A percentile compares a stretch with the other conserved stretches of the same genome.
phyloP scores from a whole-genome alignment of 2,113 vertebrate genomes.

The Agelaius tricolor region DNA sequence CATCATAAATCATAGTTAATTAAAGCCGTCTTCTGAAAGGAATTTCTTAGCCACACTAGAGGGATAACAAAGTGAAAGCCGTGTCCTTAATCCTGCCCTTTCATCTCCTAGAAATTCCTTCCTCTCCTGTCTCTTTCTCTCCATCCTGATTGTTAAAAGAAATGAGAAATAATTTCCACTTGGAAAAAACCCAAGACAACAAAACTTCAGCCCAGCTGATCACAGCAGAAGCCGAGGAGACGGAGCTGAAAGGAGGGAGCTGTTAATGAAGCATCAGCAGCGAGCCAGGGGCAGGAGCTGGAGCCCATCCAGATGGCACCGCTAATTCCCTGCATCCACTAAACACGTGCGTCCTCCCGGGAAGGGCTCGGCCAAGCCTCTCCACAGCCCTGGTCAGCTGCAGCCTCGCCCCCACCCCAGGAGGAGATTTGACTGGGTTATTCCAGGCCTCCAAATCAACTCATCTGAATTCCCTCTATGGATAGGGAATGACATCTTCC shows the following conservation, averaged over 20 bases:
- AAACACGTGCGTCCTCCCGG: neutral
- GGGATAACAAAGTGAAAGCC: constrained; percentile 28
- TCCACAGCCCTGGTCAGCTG: neutral
- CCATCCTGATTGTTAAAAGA: constrained; percentile 40
- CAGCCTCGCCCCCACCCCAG: neutral
- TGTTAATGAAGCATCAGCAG: constrained; percentile 45
- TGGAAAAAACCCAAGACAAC: constrained; percentile 42
- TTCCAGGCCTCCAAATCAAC: neutral
- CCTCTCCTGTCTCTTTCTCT: constrained; percentile 10
- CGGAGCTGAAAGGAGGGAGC: neutral
- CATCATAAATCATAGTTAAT: constrained; percentile 22
- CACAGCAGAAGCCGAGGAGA: constrained; percentile 13
- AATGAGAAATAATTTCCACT: constrained; percentile 65
- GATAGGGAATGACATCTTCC: neutral
- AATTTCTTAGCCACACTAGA: constrained; percentile 27
- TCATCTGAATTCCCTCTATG: accelerated
- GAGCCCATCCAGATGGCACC: neutral
- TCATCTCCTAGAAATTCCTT: constrained; percentile 57
- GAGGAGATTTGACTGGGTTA: neutral
- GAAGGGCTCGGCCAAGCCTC: neutral
- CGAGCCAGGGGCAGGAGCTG: constrained; percentile 44
- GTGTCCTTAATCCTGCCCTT: constrained; percentile 43
- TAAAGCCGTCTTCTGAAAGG: constrained; percentile 57
- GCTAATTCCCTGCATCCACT: constrained; percentile 13
- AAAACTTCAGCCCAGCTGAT: constrained; percentile 45